phyloP scores from a whole-genome alignment of 2,113 vertebrate species.

The Micromys minutus region DNA sequence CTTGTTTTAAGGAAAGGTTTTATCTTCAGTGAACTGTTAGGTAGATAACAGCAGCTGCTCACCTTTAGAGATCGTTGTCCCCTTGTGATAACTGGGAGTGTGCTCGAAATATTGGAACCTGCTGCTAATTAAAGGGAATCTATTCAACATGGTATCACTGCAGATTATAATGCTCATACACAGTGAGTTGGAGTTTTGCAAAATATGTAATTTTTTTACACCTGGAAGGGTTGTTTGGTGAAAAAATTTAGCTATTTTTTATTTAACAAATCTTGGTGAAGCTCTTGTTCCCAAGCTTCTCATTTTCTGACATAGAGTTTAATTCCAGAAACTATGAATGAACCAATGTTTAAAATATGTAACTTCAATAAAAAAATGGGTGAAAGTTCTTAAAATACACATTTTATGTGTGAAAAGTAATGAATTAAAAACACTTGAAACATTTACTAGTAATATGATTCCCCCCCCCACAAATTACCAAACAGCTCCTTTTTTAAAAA shows the following conservation, averaged over 20 bases:
- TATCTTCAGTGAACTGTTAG: constrained; percentile 2
- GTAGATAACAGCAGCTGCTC: background rate
- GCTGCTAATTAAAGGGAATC: background rate
- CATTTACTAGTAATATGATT: background rate
- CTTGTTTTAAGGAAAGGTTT: background rate
- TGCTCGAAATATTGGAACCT: background rate
- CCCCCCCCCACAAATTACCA: too few species aligned
- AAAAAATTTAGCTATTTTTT: background rate
- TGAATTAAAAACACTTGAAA: constrained; percentile 55
- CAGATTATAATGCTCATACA: background rate
- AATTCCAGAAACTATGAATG: background rate
- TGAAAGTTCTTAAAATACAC: background rate
- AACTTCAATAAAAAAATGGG: constrained; percentile 20
- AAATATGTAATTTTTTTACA: background rate
- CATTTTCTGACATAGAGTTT: constrained; percentile 5
- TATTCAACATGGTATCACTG: background rate
- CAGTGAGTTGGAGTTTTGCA: background rate
- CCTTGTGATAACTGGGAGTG: background rate
- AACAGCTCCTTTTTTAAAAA: too few species aligned
- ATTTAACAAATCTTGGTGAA: background rate
- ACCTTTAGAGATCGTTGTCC: background rate
- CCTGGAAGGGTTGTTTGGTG: background rate
- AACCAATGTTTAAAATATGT: constrained; percentile 24
- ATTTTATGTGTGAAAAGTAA: constrained; percentile 28
- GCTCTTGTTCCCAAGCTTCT: background rate